phyloP scores from a whole-genome alignment of 2,797 vertebrate genomes.

The Sphaeramia orbicularis region DNA sequence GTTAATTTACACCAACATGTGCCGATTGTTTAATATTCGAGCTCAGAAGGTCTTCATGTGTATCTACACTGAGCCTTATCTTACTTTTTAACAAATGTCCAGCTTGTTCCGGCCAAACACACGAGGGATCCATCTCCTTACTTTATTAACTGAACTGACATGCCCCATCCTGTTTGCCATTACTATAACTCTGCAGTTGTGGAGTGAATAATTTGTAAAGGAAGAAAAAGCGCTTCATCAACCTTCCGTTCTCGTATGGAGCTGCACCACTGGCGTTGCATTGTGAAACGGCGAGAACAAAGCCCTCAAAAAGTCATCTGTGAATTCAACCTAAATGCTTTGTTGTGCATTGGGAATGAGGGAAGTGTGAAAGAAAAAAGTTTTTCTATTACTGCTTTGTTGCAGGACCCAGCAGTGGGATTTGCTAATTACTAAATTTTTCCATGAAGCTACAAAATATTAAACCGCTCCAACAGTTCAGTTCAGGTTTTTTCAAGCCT shows the following conservation, averaged over 20 bases:
- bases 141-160: constrained; percentile 17
- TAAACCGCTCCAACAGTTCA: constrained; percentile 7
- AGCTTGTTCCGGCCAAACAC: constrained; percentile 7
- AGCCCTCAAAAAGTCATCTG: constrained; percentile 25
- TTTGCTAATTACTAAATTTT: constrained; percentile 50
- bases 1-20: neutral
- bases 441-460: constrained; percentile 21
- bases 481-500: constrained; percentile 3
- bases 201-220: constrained; percentile 29
- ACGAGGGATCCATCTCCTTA: neutral
- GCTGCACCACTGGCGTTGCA: neutral
- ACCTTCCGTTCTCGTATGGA: constrained; percentile 22
- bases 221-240: constrained; percentile 12
- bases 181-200: constrained; percentile 1
- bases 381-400: constrained; percentile 33
- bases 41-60: neutral
- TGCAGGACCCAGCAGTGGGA: constrained; percentile 24
- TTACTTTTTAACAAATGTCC: constrained; percentile 33
- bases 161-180: neutral
- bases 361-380: constrained; percentile 14
- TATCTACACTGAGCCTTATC: neutral
- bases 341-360: constrained; percentile 34
- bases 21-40: neutral
- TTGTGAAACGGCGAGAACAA: constrained; percentile 24
- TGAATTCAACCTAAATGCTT: constrained; percentile 19